Evolutionary conservation across 2,113 vertebrate genomes (phyloP), one percentile per base, ranked within the genome.

Genomic region (Solea solea): DNA sequence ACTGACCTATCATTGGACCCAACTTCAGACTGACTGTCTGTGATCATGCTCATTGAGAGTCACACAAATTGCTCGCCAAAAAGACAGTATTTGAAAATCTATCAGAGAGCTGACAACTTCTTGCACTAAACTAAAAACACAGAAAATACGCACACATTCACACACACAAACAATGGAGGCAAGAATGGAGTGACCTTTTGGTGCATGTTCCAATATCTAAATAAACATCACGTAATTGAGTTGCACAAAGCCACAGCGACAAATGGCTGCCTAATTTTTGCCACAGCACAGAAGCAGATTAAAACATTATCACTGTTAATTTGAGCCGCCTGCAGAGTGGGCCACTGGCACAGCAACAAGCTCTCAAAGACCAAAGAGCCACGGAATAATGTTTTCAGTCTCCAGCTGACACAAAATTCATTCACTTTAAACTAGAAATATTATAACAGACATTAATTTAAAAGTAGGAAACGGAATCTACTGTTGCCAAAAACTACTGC

Each of bases 141-240:
- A 64, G 57, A 14, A 56, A 69, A 40, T 39, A 64, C 48, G 61
- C 53, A 16, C 69, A 42, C 39, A 16, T 15, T 41, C 56, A 44
- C 57, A 44, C 40, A 25, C 40, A 25, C 9, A 13, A 7, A 57
- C 54, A 14, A 42, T 2, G 12, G 62, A 74, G 63, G 66, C 49
- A 67, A 60, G 3, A 64, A 62, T 44, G 52, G 64, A 72, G 64
- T 54, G 41, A 50, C 72, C 74, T 60, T 55, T 68, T 60, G 64
- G 21, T 79, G 46, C 65, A 21, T 0, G 7, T 34, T 57, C 70
- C 63, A 56, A 65, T 64, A 69, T 72, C 76, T 59, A 74, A 83
- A 77, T 64, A 80, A 82, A 58, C 72, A 57, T 50, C 55, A 16
- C 4, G 0, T 73, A 74, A 83, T 49, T 59, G 66, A 84, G 66